Percentiles rank a stretch among this genome's conserved stretches.
phyloP scores from a whole-genome alignment of 2,797 vertebrate species.

The Cossypha dichroa region DNA sequence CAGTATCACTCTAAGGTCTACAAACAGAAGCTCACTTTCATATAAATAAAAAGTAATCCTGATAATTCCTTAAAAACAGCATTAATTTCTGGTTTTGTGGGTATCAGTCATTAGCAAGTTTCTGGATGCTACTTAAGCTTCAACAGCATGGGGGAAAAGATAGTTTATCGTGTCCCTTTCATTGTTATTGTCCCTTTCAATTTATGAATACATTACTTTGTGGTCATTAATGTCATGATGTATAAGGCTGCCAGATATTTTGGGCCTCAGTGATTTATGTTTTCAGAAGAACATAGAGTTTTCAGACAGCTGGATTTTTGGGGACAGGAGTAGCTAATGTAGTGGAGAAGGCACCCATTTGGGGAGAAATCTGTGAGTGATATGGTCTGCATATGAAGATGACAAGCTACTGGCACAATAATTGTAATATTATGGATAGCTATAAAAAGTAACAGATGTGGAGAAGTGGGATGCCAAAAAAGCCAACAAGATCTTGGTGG shows the following conservation, averaged over 20 bases:
- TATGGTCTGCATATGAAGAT: neutral
- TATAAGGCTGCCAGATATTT: neutral
- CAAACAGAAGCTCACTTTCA: neutral
- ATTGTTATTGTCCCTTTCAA: neutral
- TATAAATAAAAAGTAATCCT: neutral
- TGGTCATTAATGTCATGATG: neutral
- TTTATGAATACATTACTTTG: neutral
- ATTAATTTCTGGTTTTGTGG: neutral
- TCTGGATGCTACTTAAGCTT: neutral
- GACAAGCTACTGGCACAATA: constrained; percentile 60
- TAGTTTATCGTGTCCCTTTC: neutral
- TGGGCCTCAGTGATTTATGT: neutral
- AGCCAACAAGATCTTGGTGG: constrained; percentile 48
- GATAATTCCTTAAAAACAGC: neutral
- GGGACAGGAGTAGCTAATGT: neutral
- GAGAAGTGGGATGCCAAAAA: constrained; percentile 47
- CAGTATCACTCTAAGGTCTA: neutral
- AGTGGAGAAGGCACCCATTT: neutral
- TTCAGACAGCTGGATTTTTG: neutral
- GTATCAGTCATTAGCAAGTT: neutral
- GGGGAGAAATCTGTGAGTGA: constrained; percentile 18
- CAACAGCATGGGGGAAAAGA: neutral
- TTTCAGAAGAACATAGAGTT: neutral
- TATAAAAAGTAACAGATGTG: constrained; percentile 69
- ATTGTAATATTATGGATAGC: constrained; percentile 15